Evolutionary conservation across 2,888 invertebrate genomes (phyloP), one percentile per base, ranked within the genome.

Genomic region (Campaea margaritaria): DNA sequence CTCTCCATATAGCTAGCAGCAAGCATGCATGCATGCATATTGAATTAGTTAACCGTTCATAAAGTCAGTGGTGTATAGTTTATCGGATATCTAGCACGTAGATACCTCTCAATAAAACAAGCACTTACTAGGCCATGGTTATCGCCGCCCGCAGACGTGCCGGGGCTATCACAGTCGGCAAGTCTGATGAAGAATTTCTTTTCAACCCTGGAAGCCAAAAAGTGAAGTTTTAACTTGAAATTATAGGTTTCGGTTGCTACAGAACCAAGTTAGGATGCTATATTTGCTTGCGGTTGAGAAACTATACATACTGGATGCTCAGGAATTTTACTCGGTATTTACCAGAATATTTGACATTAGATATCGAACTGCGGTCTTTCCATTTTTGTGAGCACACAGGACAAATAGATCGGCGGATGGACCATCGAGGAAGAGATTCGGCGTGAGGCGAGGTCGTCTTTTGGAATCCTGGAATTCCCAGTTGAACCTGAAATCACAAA

Each of bases 301-400:
- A n/a, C n/a, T n/a, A n/a, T n/a, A n/a, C n/a, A n/a, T n/a, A n/a
- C n/a, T n/a, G n/a, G n/a, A n/a, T n/a, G n/a, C n/a, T n/a, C n/a
- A n/a, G n/a, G n/a, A n/a, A n/a, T n/a, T n/a, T n/a, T n/a, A n/a
- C n/a, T n/a, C 10, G 31, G 31, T 10, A 31, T 21, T 13, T 69
- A 89, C 92, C 92, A 31, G 92, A 91, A 73, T 79, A 79, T 74
- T 88, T 91, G 15, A 92, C 79, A 46, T 84, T 89, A 2, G 57
- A 70, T 50, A 92, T 82, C 11, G 85, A 81, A 61, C 83, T 90
- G 49, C 83, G 77, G 62, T 92, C 92, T 60, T 67, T 85, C 92
- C 92, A 92, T 66, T 89, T 91, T 62, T 90, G 87, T 0, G 92
- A 91, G 70, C 92, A 92, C 38, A 91, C 92, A 0, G 91, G 91